A percentile compares a stretch with the other conserved stretches of the same genome.
Conservation (phyloP, 2,888 invertebrate genomes). For the Malthinus flaveolus region DNA sequence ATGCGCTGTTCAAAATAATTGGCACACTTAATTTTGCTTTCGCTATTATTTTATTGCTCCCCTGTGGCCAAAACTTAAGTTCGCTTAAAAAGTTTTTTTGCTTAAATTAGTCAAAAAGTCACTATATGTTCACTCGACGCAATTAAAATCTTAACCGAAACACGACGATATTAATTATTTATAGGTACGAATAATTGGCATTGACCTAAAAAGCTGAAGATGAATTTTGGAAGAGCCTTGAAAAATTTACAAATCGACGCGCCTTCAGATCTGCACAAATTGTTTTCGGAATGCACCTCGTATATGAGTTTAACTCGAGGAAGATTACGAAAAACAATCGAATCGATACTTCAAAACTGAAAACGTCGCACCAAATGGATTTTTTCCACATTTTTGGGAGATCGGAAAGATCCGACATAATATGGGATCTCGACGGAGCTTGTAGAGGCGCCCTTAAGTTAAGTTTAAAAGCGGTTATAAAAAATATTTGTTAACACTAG, state of each 20-base stretch:
- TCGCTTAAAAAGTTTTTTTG: background rate
- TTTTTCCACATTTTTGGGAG: too few species aligned
- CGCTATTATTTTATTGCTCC: slow-evolving; percentile 26
- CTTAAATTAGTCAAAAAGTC: slow-evolving; percentile 1
- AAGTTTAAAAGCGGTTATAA: too few species aligned
- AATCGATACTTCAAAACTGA: slow-evolving; percentile 15
- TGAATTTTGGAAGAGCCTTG: too few species aligned
- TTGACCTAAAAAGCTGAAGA: slow-evolving; percentile 6
- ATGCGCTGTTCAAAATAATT: slow-evolving; percentile 10
- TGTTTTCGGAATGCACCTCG: too few species aligned
- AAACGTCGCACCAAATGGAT: background rate
- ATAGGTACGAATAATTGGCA: background rate
- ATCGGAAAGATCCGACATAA: too few species aligned
- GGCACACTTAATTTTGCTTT: slow-evolving; percentile 23
- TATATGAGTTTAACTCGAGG: too few species aligned
- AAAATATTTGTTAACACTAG: too few species aligned
- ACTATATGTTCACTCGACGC: slow-evolving; percentile 3
- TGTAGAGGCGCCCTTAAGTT: too few species aligned
- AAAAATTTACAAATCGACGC: too few species aligned
- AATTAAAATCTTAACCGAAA: background rate
- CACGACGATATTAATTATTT: background rate
- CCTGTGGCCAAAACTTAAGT: slow-evolving; percentile 13
- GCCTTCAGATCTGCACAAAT: too few species aligned
- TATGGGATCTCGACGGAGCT: too few species aligned
- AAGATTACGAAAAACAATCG: background rate